Percentiles rank a stretch among this genome's conserved stretches.
Conservation (phyloP, 2,113 vertebrate genomes). For the Indri indri region DNA sequence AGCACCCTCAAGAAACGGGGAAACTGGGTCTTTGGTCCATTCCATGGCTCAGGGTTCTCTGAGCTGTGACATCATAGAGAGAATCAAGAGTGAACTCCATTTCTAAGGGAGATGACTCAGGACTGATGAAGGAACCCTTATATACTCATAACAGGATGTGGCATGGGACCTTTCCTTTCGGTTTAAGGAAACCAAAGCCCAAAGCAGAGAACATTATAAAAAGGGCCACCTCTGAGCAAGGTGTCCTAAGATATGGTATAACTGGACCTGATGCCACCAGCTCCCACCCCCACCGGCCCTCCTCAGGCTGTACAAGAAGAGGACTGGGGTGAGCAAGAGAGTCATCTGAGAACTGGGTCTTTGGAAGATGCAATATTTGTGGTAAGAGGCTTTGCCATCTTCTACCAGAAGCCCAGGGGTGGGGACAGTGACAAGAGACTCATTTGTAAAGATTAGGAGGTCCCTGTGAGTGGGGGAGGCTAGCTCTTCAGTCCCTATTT, state of each 20-base stretch:
- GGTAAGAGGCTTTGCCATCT: background rate
- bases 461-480: background rate
- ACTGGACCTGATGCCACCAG: background rate
- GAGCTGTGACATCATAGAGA: background rate
- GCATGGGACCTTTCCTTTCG: background rate
- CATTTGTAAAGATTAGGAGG: background rate
- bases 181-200: background rate
- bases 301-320: background rate
- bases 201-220: background rate
- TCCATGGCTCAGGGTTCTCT: background rate
- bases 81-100: background rate
- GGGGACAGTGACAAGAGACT: background rate
- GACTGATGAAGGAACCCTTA: background rate
- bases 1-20: background rate
- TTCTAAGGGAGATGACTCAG: background rate
- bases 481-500: background rate
- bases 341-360: background rate
- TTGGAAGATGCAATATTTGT: background rate
- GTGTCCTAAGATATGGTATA: background rate
- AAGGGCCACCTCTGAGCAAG: background rate
- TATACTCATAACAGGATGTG: background rate
- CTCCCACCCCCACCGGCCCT: background rate
- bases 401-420: background rate
- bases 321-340: background rate
- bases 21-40: background rate